A percentile compares a stretch with the other conserved stretches of the same genome.
Conservation (phyloP, 2,888 invertebrate genomes). For the Leptothorax acervorum region DNA sequence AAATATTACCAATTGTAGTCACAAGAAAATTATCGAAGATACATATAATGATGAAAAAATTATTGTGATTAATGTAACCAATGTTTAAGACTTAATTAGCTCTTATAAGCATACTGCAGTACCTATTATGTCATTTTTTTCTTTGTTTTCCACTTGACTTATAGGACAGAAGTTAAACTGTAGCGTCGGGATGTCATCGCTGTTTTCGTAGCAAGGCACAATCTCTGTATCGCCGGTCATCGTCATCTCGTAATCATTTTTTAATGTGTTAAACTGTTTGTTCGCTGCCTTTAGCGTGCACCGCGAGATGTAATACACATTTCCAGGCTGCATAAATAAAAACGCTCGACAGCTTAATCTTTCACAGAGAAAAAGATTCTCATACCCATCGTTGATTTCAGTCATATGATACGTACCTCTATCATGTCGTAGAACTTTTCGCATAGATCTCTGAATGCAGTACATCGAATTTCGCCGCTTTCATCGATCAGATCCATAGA, state of each 20-base stretch:
- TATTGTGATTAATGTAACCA: not conserved
- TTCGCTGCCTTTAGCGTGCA: constrained; percentile 97
- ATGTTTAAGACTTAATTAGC: not conserved
- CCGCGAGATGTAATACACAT: constrained; percentile 95
- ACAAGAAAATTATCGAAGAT: not conserved
- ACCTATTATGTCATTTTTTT: constrained; percentile 91
- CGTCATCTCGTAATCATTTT: constrained; percentile 99
- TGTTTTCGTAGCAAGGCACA: constrained; percentile 84
- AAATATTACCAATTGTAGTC: not conserved
- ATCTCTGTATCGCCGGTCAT: constrained; percentile 91
- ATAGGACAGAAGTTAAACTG: constrained; percentile 87
- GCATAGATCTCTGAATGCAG: constrained; percentile 94
- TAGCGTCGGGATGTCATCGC: constrained; percentile 90
- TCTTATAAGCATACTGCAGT: constrained; percentile 76
- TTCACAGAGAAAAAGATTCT: not conserved
- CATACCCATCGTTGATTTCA: not conserved
- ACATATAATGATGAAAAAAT: not conserved
- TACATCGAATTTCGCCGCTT: constrained; percentile 96
- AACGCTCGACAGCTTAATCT: not conserved
- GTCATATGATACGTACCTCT: constrained; percentile 87
- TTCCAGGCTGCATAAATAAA: constrained; percentile 88
- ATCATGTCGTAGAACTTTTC: constrained; percentile 96
- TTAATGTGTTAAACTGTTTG: constrained; percentile 93
- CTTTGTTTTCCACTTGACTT: constrained; percentile 89
- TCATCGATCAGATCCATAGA: constrained; percentile 97